Percentiles rank a stretch among this genome's conserved stretches.
These are phyloP conservation scores for Carduelis carduelis DNA, from an alignment of 2,797 vertebrate genomes.

Conservation along the genomic window DNA sequence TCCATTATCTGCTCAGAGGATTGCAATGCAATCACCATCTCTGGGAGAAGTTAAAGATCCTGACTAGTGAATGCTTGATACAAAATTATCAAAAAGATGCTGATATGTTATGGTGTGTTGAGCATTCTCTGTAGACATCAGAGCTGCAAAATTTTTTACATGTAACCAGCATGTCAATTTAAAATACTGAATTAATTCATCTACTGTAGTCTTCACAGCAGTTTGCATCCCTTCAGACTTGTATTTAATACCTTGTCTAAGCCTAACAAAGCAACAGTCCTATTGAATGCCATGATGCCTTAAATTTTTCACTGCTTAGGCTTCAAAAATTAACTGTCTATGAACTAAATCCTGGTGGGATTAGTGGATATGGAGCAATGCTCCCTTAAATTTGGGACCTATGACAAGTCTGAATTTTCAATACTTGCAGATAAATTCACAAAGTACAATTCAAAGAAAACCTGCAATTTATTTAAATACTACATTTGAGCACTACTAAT, in stretches of 20 bases:
- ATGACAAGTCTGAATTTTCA: background rate
- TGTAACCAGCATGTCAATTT: background rate
- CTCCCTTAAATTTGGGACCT: background rate
- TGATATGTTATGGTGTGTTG: background rate
- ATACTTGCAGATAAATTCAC: background rate
- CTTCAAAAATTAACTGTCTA: background rate
- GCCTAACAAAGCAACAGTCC: background rate
- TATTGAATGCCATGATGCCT: background rate
- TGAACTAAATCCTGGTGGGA: background rate
- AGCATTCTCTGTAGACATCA: background rate
- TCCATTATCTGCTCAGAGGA: background rate
- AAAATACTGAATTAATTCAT: background rate
- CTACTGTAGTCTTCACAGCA: background rate
- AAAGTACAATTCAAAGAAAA: background rate
- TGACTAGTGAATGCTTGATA: background rate
- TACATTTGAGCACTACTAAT: background rate
- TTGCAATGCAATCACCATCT: background rate
- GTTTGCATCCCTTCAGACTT: background rate
- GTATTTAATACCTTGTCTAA: background rate
- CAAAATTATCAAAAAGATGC: background rate
- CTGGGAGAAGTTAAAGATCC: background rate
- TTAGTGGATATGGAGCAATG: background rate
- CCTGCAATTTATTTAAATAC: background rate
- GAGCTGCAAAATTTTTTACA: background rate
- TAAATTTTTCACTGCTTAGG: background rate